Evolutionary conservation across 1,140 invertebrate species (phyloP).

Genomic region (Hormaphis cornu): DNA sequence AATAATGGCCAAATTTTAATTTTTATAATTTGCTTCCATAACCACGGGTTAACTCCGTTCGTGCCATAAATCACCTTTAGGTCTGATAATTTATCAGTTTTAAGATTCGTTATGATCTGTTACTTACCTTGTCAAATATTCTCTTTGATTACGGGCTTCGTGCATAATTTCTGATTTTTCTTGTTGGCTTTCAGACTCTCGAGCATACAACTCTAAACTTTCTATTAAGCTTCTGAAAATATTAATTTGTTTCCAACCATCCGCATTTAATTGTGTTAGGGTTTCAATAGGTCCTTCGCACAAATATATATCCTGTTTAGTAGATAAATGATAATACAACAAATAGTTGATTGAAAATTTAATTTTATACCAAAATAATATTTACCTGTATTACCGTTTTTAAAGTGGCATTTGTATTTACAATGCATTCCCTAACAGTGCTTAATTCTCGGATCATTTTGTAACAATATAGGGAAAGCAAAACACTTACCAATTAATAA

Average conservation of each 20-base stretch:
- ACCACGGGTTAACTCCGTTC: too few relatives aligned
- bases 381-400: constrained; percentile 68
- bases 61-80: too few relatives aligned
- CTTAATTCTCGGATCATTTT: constrained; percentile 37
- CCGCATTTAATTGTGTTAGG: constrained; percentile 61
- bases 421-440: constrained; percentile 48
- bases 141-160: constrained; percentile 57
- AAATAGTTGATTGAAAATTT: neutral
- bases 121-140: constrained; percentile 53
- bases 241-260: constrained; percentile 57
- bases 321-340: constrained; percentile 22
- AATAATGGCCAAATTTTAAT: too few relatives aligned
- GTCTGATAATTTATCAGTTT: neutral
- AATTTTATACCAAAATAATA: constrained; percentile 8
- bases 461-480: neutral
- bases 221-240: constrained; percentile 58
- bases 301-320: constrained; percentile 53
- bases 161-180: constrained; percentile 51
- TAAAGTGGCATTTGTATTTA: constrained; percentile 60
- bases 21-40: too few relatives aligned
- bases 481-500: too few relatives aligned
- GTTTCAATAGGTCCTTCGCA: constrained; percentile 56
- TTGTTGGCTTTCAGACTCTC: constrained; percentile 51
- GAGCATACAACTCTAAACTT: constrained; percentile 53
- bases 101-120: neutral